A percentile compares a stretch with the other conserved stretches of the same genome.
These are phyloP conservation scores for Aselliscus stoliczkanus DNA, from an alignment of 2,797 vertebrate genomes.

Conservation along the genomic window DNA sequence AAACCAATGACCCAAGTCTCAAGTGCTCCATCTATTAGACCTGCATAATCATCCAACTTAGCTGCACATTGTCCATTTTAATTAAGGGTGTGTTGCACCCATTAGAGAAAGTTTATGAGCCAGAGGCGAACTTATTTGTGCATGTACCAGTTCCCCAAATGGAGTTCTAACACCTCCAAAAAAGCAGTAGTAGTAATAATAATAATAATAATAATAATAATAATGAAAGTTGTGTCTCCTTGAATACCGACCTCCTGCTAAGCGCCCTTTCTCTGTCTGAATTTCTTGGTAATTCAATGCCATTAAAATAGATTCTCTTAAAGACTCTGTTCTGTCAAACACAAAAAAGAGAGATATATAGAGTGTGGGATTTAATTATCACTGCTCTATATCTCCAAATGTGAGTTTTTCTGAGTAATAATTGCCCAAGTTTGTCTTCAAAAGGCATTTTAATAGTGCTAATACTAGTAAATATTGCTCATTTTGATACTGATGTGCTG, in stretches of 20 bases:
- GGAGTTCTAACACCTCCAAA: constrained; percentile 60
- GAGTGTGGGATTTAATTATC: constrained; percentile 84
- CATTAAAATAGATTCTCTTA: constrained; percentile 84
- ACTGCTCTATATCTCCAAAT: constrained; percentile 81
- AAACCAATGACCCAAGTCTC: constrained; percentile 62
- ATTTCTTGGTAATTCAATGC: constrained; percentile 82
- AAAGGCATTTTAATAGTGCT: constrained; percentile 84
- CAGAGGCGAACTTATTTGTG: constrained; percentile 54
- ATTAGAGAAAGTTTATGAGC: constrained; percentile 69
- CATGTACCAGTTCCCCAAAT: constrained; percentile 21
- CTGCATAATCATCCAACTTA: constrained; percentile 60
- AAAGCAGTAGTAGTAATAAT: constrained; percentile 60
- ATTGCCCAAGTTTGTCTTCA: constrained; percentile 86
- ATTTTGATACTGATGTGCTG: constrained; percentile 83
- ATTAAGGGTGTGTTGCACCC: constrained; percentile 63
- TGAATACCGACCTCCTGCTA: constrained; percentile 78
- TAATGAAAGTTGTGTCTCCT: constrained; percentile 72
- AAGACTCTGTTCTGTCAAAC: constrained; percentile 82
- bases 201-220: constrained; percentile 74
- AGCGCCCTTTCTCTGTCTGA: constrained; percentile 79
- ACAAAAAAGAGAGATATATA: constrained; percentile 81
- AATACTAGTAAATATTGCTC: constrained; percentile 88
- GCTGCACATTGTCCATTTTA: constrained; percentile 63
- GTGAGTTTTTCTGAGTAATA: constrained; percentile 82
- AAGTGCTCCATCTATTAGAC: constrained; percentile 63